Conservation (phyloP, 2,888 invertebrate species). For the Drosophila maculinotata region DNA sequence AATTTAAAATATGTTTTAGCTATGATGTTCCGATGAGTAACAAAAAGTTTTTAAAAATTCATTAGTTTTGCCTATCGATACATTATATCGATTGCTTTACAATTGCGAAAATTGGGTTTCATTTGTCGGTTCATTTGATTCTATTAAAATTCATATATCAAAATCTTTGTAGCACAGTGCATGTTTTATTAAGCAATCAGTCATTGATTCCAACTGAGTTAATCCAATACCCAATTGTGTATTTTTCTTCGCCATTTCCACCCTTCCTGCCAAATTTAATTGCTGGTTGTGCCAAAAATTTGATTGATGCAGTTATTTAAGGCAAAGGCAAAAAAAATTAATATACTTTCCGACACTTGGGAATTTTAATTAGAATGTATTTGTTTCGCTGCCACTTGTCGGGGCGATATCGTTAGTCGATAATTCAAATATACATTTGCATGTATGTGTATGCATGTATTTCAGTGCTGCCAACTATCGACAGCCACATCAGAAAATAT, state of each 20-base stretch:
- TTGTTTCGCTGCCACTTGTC: constrained; percentile 48
- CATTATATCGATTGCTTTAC: not conserved
- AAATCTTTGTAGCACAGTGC: constrained; percentile 28
- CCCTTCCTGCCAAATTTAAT: constrained; percentile 35
- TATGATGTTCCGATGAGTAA: too few species aligned
- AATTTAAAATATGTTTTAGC: too few species aligned
- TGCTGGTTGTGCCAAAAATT: constrained; percentile 50
- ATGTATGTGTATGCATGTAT: not conserved
- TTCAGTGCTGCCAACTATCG: not conserved
- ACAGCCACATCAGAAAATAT: too few species aligned
- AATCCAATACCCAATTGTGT: constrained; percentile 12
- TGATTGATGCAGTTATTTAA: constrained; percentile 65
- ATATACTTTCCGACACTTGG: constrained; percentile 52
- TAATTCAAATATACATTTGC: constrained; percentile 6
- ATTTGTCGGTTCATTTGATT: too few species aligned
- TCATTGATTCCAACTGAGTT: constrained; percentile 37
- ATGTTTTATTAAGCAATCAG: constrained; percentile 31
- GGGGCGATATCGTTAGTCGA: constrained; percentile 5
- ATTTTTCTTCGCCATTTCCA: constrained; percentile 18
- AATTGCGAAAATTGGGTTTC: too few species aligned
- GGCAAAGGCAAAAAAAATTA: constrained; percentile 40
- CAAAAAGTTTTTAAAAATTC: too few species aligned
- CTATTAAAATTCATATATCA: not conserved
- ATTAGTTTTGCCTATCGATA: not conserved
- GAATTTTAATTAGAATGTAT: constrained; percentile 70